Base-by-base conservation (phyloP, 2,888 invertebrate genomes). In the Allygus modestus region DNA sequence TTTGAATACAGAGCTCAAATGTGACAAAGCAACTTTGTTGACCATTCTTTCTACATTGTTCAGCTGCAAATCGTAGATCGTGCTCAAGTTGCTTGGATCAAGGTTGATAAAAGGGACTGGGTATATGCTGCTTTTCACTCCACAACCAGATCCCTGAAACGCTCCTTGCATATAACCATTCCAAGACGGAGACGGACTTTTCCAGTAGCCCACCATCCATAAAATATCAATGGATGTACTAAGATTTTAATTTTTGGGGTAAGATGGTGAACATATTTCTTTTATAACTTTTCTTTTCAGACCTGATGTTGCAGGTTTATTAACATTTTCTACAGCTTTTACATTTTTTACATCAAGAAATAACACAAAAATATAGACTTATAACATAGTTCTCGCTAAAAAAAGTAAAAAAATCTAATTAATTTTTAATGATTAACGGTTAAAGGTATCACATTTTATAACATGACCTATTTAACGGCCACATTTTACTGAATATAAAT, bases 1-100 rank as follows among this genome's bases (percentile, higher is more conserved):
- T 89, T 89, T 1, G 69, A 69, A 83, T 87, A 89, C 23, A 89
- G 85, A 5, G 89, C 84, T 88, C 88, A 85, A 89, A 89, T 77
- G 89, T 89, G 23, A 89, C 85, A 12, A 81, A 65, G 15, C 58
- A 65, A 28, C 46, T 23, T 31, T 65, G 4, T 15, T 51, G 51
- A 28, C 26, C 26, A 20, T 11, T 51, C 23, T 20, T 58, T 37
- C 23, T 37, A 43, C 81, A 83, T 83, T 87, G 86, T 81, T 88
- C 85, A 41, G 86, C 84, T 65, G 88, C 88, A 84, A 81, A 73
- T 33, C 43, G 51, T 11, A 87, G 33, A 82, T 83, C 12, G 88
- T 87, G 77, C 86, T 85, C 54, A 87, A 85, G 31, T 87, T 83
- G 73, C 84, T 87, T n/a, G n/a, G n/a, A n/a, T n/a, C n/a, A n/a